Conservation (phyloP, 2,888 invertebrate species). For the Disparrhopalites patrizii region DNA sequence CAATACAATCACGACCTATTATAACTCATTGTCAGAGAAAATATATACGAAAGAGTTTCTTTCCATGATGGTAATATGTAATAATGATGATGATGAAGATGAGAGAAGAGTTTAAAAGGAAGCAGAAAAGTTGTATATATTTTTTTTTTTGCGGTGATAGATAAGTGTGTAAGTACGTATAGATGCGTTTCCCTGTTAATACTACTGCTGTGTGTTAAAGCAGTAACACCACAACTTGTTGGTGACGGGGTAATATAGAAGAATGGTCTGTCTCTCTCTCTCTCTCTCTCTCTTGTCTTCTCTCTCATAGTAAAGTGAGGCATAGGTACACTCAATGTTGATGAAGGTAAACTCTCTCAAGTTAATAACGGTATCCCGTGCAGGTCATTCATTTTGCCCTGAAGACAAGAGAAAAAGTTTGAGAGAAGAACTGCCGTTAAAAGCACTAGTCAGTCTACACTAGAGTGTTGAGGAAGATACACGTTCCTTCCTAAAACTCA, state of each 20-base stretch:
- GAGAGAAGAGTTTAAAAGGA: neutral
- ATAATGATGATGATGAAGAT: too few relatives aligned
- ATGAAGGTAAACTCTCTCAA: slow-evolving; percentile 21
- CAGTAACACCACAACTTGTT: too few relatives aligned
- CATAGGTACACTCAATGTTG: slow-evolving; percentile 14
- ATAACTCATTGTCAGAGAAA: too few relatives aligned
- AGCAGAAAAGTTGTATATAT: neutral
- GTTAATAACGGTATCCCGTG: slow-evolving; percentile 30
- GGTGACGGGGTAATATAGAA: too few relatives aligned
- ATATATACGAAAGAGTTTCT: too few relatives aligned
- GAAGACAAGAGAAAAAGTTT: slow-evolving; percentile 23
- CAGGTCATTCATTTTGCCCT: slow-evolving; percentile 39
- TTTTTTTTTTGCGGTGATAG: neutral
- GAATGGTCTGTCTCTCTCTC: neutral
- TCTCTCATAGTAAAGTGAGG: neutral
- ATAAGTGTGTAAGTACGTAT: neutral
- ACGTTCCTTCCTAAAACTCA: neutral
- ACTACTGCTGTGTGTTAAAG: too few relatives aligned
- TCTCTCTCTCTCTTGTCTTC: slow-evolving; percentile 5
- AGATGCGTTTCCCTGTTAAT: too few relatives aligned
- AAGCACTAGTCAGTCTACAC: slow-evolving; percentile 26
- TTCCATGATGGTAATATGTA: too few relatives aligned
- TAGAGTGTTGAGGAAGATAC: slow-evolving; percentile 20
- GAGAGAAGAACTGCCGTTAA: slow-evolving; percentile 25
- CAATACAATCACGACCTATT: too few relatives aligned